Base-by-base conservation (phyloP, 2,113 vertebrate genomes). In the Callocephalon fimbriatum region DNA sequence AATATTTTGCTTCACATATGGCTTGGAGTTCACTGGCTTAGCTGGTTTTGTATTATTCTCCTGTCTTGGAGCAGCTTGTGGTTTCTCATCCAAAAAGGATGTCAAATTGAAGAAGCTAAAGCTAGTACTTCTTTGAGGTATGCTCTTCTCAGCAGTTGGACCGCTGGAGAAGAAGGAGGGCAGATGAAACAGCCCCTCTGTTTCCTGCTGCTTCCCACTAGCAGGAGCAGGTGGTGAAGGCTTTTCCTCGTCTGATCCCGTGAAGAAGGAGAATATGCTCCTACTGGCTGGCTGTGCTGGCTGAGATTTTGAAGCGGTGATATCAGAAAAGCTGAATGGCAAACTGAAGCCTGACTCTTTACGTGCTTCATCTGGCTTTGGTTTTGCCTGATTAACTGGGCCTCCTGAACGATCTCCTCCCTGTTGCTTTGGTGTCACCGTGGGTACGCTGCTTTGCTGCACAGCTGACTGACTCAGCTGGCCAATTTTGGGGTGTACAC, bases 81-180 rank as follows among this genome's bases (percentile, higher is more conserved):
- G 98, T 14, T 98, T 98, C 90, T 99, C 98, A 85, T 99, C 98
- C 92, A 98, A 96, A 86, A 99, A 98, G 13, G 99, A 97, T 35
- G 98, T 97, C 93, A 98, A 97, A 94, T 84, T 98, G 95, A 99
- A 98, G 35, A 99, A 97, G 61, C 98, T 98, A 96, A 99, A 99
- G 22, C 91, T 93, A 82, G 97, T 98, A 51, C 97, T 99, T 81
- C 67, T 98, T 56, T 88, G 95, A 97, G 98, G 98, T 35, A 92
- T n/a, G 80, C 97, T 98, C 80, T 98, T 98, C 83, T 97, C 96
- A 48, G 97, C 97, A 88, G 97, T 40, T 73, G 91, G 86, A 25
- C 95, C 40, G 13, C 97, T 95, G 48, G 99, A 98, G 82, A 99
- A 99, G 88, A 99, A 98, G 73, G 98, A 99, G 29, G 99, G 96